phyloP scores from a whole-genome alignment of 2,888 invertebrate genomes.

The Caenorhabditis becei region DNA sequence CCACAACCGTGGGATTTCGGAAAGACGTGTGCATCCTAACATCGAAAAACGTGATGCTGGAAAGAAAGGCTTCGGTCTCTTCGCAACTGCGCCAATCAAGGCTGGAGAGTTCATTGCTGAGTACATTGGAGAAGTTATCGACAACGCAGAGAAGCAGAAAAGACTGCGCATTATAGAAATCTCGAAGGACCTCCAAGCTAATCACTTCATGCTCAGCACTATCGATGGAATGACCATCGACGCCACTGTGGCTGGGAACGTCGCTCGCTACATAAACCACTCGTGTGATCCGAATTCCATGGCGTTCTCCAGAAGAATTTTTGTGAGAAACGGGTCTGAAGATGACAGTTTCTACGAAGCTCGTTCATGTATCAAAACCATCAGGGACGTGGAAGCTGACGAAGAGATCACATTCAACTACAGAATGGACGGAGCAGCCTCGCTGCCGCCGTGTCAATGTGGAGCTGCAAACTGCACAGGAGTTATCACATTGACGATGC shows the following conservation, averaged over 20 bases:
- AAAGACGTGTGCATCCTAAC: background rate
- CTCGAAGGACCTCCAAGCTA: conserved; percentile 11
- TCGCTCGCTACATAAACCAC: conserved; percentile 35
- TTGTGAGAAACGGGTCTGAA: background rate
- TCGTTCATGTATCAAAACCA: background rate
- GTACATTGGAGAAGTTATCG: conserved; percentile 28
- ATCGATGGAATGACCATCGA: conserved; percentile 12
- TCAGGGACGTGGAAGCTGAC: background rate
- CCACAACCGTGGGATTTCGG: conserved; percentile 12
- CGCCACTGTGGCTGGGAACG: conserved; percentile 18
- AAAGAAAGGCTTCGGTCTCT: conserved; percentile 26
- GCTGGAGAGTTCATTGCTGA: conserved; percentile 29
- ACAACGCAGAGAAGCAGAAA: background rate
- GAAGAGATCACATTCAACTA: conserved; percentile 17
- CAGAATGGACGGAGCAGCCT: background rate
- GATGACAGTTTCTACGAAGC: background rate
- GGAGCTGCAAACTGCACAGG: background rate
- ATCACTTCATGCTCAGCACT: conserved; percentile 19
- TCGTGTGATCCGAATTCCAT: conserved; percentile 28
- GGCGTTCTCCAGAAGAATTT: background rate
- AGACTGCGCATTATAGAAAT: background rate
- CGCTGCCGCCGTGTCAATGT: background rate
- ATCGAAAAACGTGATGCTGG: background rate
- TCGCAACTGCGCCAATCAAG: conserved; percentile 8
- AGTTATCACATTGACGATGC: background rate